Base-by-base conservation (phyloP, 1,140 invertebrate genomes). In the Lamellibrachia luymesi region DNA sequence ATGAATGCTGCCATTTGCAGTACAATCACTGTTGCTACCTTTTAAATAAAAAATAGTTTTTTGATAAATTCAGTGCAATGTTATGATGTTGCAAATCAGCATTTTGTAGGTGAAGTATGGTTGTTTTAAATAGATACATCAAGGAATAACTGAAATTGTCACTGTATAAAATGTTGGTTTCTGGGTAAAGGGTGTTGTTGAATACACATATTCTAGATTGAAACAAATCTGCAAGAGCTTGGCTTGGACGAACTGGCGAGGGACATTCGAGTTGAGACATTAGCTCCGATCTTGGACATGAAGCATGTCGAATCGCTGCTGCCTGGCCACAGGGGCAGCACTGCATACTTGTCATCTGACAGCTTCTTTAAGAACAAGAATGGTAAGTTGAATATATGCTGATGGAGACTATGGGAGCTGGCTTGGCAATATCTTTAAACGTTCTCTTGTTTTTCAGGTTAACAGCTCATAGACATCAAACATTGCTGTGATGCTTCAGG, bases 281-380 rank as follows among this genome's bases (percentile, higher is more conserved):
- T 80, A 80, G 64, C 64, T 22, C 64, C 64, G 25, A 6, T 80
- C 13, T 17, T 80, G 64, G 64, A 80, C 17, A 22, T 0, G 4
- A 80, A 17, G 64, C 64, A 22, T 80, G 25, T 80, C 64, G 64
- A 80, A 6, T 17, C 64, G 25, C 64, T 80, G 64, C 64, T 80
- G 64, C 17, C 64, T 80, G 64, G 64, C 64, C 64, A 80, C 64
- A 80, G 64, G 64, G 64, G 64, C 64, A 80, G 64, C 64, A 80
- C 64, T 17, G 7, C 64, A 80, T 80, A 80, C 64, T 80, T 80
- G 64, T 80, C 64, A 80, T 80, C 64, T 22, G 64, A 80, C 64
- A 80, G 64, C 64, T 80, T 80, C 64, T 80, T 80, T 80, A 80
- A 80, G 64, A 80, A 80, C 64, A 80, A 80, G 25, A 80, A 80